Percentiles rank a stretch among this genome's conserved stretches.
Evolutionary conservation across 2,888 invertebrate species (phyloP).

Genomic region (Osmoderma eremita): DNA sequence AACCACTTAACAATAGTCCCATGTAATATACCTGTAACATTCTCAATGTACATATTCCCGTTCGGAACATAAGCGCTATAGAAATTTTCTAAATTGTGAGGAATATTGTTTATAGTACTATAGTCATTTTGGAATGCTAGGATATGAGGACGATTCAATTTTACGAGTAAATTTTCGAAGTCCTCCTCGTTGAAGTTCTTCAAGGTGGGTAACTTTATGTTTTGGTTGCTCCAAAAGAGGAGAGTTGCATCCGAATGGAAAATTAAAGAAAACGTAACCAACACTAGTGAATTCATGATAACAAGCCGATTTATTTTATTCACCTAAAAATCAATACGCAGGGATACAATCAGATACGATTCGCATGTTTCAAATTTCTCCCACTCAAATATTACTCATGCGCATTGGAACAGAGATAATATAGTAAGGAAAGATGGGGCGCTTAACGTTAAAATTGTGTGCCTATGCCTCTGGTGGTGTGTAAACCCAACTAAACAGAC

Average conservation of each 20-base stretch:
- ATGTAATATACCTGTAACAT: conserved; percentile 45
- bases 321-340: too few species aligned
- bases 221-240: conserved; percentile 48
- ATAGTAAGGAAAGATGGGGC: too few species aligned
- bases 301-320: not conserved
- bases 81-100: conserved; percentile 51
- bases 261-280: conserved; percentile 7
- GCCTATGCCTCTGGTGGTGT: too few species aligned
- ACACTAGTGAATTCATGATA: conserved; percentile 9
- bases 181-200: conserved; percentile 57
- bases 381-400: too few species aligned
- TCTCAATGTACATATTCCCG: conserved; percentile 54
- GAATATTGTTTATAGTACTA: conserved; percentile 51
- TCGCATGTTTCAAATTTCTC: too few species aligned
- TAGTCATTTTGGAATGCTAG: conserved; percentile 55
- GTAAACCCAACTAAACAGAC: too few species aligned
- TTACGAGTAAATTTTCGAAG: conserved; percentile 52
- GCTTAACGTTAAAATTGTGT: too few species aligned
- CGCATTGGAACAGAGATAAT: too few species aligned
- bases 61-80: conserved; percentile 59
- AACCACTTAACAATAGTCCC: not conserved
- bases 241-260: conserved; percentile 19
- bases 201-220: conserved; percentile 57
- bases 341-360: too few species aligned
- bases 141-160: conserved; percentile 55